Conservation (phyloP, 2,797 vertebrate species). For the Argentina silus region DNA sequence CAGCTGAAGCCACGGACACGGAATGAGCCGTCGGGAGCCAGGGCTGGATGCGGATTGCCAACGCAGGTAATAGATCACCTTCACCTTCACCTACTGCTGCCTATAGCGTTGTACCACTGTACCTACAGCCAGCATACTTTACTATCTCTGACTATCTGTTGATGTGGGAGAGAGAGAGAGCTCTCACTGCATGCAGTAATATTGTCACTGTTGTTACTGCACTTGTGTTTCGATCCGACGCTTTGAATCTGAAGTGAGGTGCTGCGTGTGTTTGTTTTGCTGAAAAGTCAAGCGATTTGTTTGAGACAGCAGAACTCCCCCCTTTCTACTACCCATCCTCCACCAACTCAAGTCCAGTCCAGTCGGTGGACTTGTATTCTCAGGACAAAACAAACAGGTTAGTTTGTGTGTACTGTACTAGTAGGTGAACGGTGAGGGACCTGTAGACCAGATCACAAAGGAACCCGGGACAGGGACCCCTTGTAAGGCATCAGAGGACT, state of each 20-base stretch:
- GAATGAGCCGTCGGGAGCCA: conserved; percentile 74
- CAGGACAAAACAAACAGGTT: background rate
- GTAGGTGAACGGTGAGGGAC: background rate
- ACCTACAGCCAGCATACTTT: background rate
- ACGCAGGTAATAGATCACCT: conserved; percentile 74
- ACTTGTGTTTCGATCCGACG: background rate
- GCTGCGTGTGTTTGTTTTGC: background rate
- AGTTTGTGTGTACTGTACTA: background rate
- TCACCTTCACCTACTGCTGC: conserved; percentile 13
- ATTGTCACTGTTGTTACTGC: conserved; percentile 5
- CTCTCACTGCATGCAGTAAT: background rate
- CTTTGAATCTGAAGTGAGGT: background rate
- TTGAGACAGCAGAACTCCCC: background rate
- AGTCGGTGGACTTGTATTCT: background rate
- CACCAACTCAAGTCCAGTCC: background rate
- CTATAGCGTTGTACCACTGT: background rate
- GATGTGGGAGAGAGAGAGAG: background rate
- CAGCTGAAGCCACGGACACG: conserved; percentile 65
- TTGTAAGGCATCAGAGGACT: background rate
- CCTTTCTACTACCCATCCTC: background rate
- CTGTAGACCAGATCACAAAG: conserved; percentile 2
- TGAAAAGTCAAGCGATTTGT: background rate
- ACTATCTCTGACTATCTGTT: conserved; percentile 9
- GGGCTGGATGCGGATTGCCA: conserved; percentile 77
- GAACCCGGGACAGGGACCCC: background rate